phyloP scores from a whole-genome alignment of 2,113 vertebrate genomes.

The Macaca nemestrina region DNA sequence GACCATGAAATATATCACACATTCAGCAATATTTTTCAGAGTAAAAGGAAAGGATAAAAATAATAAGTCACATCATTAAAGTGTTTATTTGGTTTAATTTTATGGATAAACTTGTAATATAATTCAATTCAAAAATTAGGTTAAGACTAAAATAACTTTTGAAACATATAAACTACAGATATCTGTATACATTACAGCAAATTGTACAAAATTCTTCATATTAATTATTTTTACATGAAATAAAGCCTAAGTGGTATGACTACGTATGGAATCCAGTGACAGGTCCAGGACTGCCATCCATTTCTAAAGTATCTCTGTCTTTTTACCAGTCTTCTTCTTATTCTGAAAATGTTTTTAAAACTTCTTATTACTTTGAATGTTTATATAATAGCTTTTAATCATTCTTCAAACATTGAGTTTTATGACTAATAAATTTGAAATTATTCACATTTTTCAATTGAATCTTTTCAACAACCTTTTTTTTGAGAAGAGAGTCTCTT shows the following conservation, averaged over 20 bases:
- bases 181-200: background rate
- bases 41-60: background rate
- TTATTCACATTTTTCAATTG: background rate
- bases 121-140: background rate
- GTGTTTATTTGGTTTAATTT: background rate
- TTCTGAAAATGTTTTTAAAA: background rate
- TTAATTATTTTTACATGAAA: background rate
- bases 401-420: background rate
- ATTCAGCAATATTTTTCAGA: background rate
- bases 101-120: background rate
- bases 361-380: background rate
- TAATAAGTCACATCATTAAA: background rate
- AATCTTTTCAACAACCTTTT: background rate
- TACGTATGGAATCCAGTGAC: background rate
- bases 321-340: background rate
- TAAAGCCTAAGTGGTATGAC: background rate
- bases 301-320: background rate
- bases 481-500: background rate
- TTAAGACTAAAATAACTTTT: background rate
- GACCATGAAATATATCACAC: too few species aligned
- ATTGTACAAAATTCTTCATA: background rate
- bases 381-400: background rate
- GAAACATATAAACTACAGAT: background rate
- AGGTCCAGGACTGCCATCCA: too few species aligned
- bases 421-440: background rate